phyloP scores from a whole-genome alignment of 2,797 vertebrate genomes.

The Pseudomugil tenellus region DNA sequence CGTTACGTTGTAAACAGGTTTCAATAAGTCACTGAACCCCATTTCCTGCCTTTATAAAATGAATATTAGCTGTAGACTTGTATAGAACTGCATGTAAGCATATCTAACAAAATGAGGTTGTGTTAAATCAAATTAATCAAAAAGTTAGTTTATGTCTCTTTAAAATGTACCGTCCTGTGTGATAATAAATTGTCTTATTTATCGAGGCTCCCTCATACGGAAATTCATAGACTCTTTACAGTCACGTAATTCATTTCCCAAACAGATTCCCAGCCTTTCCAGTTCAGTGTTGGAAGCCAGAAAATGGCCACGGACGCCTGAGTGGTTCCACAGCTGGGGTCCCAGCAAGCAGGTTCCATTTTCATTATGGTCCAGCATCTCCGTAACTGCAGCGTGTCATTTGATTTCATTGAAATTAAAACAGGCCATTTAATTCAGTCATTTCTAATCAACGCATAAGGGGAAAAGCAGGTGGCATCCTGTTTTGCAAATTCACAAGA shows the following conservation, averaged over 20 bases:
- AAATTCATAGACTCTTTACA: constrained; percentile 17
- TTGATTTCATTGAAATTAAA: constrained; percentile 78
- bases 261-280: constrained; percentile 33
- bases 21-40: not conserved
- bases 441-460: constrained; percentile 71
- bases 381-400: constrained; percentile 67
- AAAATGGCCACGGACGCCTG: constrained; percentile 46
- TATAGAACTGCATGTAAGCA: not conserved
- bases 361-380: constrained; percentile 68
- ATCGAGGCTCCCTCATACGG: not conserved
- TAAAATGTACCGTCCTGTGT: not conserved
- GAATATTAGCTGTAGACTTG: not conserved
- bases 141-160: not conserved
- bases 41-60: not conserved
- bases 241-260: constrained; percentile 39
- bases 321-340: constrained; percentile 76
- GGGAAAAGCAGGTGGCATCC: constrained; percentile 74
- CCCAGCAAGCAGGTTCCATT: constrained; percentile 61
- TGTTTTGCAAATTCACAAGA: constrained; percentile 46
- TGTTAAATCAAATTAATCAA: not conserved
- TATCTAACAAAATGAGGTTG: not conserved
- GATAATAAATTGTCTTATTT: not conserved
- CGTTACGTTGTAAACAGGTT: not conserved
- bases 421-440: constrained; percentile 74
- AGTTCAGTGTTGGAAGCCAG: constrained; percentile 34